Evolutionary conservation across 2,113 vertebrate species (phyloP), one percentile per base, ranked within the genome.

Genomic region (Rafetus swinhoei): DNA sequence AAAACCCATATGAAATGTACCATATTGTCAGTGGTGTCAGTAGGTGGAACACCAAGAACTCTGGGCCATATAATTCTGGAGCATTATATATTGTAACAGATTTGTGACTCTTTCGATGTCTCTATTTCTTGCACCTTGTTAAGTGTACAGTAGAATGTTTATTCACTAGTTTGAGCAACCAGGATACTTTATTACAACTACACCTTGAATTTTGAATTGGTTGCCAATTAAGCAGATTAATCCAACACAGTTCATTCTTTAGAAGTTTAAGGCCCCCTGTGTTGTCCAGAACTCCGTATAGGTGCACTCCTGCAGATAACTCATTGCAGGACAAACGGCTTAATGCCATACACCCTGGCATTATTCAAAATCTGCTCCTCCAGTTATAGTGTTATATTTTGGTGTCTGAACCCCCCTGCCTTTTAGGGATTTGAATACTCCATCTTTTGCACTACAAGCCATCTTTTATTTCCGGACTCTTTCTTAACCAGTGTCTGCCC

Each of bases 81-180:
- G 90, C 88, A 92, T 82, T 93, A 6, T 54, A 52, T 35, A 3
- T 72, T 32, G 87, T 50, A 83, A 65, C 69, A 11, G 91, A 81
- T 72, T 86, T 76, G 22, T 45, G 83, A 54, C 86, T 59, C 12
- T 86, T 65, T 53, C 85, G 35, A 12, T 45, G 5, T 77, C 9
- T 90, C 55, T 76, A 4, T 69, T 29, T 80, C 81, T 74, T 86
- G 69, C 72, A 53, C 86, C 86, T 83, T 52, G 84, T 22, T 91
- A 87, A 95, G 81, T 77, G 69, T 86, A 76, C 79, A 88, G 85
- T 16, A 90, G 35, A 92, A 90, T 21, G 13, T 45, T 52, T n/a
- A 95, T 79, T 86, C 69, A 76, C 54, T n/a, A 57, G 35, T 77
- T 14, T 72, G 77, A 91, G 87, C 25, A 59, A 86, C 16, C 1